Evolutionary conservation across 2,888 invertebrate species (phyloP).

Genomic region (Machimus rusticus): DNA sequence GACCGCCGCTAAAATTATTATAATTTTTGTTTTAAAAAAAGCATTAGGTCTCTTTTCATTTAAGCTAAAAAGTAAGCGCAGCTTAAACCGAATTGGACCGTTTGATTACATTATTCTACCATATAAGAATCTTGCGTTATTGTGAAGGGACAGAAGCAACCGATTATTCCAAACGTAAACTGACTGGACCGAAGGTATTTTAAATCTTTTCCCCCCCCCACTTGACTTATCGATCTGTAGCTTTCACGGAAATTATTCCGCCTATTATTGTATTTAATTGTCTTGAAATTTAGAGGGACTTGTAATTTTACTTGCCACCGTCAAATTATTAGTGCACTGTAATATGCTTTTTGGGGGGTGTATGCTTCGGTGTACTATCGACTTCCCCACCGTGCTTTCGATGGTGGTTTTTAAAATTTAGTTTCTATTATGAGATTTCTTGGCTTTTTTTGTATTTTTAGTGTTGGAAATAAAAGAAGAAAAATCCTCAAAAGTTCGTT

Average conservation of each 20-base stretch:
- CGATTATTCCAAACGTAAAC: not conserved
- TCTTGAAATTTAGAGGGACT: not conserved
- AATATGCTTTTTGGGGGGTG: not conserved
- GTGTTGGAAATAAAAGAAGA: not conserved
- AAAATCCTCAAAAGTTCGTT: not conserved
- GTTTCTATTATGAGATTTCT: not conserved
- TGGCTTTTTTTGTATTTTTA: not conserved
- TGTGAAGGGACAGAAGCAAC: not conserved
- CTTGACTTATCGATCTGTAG: not conserved
- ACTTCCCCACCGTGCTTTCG: not conserved
- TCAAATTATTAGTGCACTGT: not conserved
- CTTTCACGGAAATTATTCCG: not conserved
- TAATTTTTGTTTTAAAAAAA: not conserved
- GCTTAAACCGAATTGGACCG: slow-evolving; percentile 9
- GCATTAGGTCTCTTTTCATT: not conserved
- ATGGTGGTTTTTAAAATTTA: not conserved
- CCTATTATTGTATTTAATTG: not conserved
- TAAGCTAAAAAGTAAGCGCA: not conserved
- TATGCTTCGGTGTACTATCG: not conserved
- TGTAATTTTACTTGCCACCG: not conserved
- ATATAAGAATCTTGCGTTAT: not conserved
- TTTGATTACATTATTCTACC: not conserved
- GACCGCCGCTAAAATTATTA: slow-evolving; percentile 60
- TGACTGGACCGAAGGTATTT: not conserved
- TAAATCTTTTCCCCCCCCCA: not conserved